phyloP scores from a whole-genome alignment of 2,888 invertebrate species.

The Hirtodrosophila duncani region DNA sequence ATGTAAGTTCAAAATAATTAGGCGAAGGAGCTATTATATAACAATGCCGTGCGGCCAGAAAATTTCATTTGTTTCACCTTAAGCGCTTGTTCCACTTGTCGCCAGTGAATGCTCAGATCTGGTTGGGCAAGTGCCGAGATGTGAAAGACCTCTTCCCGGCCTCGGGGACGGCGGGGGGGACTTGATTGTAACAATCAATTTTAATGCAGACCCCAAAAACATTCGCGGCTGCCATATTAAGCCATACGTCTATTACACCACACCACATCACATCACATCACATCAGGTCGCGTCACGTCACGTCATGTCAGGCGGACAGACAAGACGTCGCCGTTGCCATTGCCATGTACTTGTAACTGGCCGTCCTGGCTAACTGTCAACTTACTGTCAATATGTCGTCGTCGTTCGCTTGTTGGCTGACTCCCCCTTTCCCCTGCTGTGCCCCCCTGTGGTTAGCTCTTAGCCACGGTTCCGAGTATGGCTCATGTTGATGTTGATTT shows the following conservation, averaged over 20 bases:
- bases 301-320: slow-evolving; percentile 20
- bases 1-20: too few relatives aligned
- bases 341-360: slow-evolving; percentile 38
- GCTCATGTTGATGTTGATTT: slow-evolving; percentile 47
- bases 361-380: slow-evolving; percentile 64
- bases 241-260: slow-evolving; percentile 72
- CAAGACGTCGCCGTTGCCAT: slow-evolving; percentile 49
- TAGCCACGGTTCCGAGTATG: neutral
- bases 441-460: neutral
- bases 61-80: slow-evolving; percentile 62
- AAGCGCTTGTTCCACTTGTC: slow-evolving; percentile 64
- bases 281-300: slow-evolving; percentile 27
- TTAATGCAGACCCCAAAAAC: slow-evolving; percentile 42
- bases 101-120: slow-evolving; percentile 55
- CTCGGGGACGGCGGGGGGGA: slow-evolving; percentile 9
- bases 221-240: slow-evolving; percentile 48
- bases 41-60: slow-evolving; percentile 32
- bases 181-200: slow-evolving; percentile 56
- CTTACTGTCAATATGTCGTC: slow-evolving; percentile 62
- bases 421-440: neutral
- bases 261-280: slow-evolving; percentile 46
- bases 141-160: slow-evolving; percentile 36
- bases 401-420: slow-evolving; percentile 19
- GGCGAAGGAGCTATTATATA: too few relatives aligned
- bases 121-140: slow-evolving; percentile 30